Evolutionary conservation across 2,113 vertebrate genomes (phyloP).

Genomic region (Diadophis punctatus): DNA sequence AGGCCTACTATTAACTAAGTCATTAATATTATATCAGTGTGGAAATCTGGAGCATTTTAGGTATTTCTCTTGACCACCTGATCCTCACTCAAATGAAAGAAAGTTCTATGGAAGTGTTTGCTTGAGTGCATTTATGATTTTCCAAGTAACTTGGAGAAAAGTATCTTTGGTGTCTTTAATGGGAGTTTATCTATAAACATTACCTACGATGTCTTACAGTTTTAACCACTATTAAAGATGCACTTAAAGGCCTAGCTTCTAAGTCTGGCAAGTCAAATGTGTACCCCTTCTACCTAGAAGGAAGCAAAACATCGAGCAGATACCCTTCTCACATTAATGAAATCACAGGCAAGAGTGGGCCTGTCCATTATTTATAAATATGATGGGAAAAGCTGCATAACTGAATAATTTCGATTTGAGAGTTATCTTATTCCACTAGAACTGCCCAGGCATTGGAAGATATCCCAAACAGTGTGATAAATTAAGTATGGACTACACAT

Average conservation of each 20-base stretch:
- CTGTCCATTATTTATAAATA: background rate
- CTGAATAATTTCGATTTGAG: background rate
- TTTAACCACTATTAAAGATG: background rate
- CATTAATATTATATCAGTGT: background rate
- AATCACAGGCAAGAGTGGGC: background rate
- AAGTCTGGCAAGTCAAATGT: background rate
- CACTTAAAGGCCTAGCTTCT: background rate
- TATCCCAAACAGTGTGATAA: background rate
- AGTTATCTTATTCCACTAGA: background rate
- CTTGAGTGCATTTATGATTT: background rate
- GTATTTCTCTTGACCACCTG: background rate
- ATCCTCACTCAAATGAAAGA: background rate
- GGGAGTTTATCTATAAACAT: background rate
- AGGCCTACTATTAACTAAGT: background rate
- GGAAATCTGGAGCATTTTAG: background rate
- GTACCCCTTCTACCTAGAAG: background rate
- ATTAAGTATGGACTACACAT: background rate
- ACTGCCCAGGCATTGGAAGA: background rate
- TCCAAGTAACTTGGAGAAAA: background rate
- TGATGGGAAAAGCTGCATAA: background rate
- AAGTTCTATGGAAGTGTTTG: background rate
- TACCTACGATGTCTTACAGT: background rate
- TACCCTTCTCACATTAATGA: background rate
- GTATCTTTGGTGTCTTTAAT: background rate
- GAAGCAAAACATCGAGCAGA: background rate